Percentiles rank a stretch among this genome's conserved stretches.
Conservation (phyloP, 2,113 vertebrate species). For the Sphyrna mokarran region DNA sequence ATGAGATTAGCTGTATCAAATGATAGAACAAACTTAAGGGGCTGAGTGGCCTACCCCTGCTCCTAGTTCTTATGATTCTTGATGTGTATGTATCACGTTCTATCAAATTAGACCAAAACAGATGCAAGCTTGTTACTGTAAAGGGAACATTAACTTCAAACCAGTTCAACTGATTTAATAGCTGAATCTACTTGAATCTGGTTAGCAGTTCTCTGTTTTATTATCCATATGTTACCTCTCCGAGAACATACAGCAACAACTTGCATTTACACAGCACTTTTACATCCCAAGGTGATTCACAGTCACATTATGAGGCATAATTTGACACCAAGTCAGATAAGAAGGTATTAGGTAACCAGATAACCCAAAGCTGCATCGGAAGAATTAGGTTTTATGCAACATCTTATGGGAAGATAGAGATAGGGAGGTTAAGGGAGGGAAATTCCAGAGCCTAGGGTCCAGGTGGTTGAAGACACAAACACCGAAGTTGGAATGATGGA, state of each 20-base stretch:
- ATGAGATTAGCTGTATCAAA: too few relatives aligned
- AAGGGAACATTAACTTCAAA: background rate
- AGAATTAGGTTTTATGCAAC: background rate
- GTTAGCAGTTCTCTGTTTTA: background rate
- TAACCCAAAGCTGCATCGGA: background rate
- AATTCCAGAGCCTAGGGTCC: background rate
- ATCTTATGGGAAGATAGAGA: background rate
- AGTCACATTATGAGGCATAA: background rate
- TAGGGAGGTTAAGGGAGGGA: background rate
- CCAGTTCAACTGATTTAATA: background rate
- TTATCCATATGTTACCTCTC: too few relatives aligned
- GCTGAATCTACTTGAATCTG: background rate
- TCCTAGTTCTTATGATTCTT: too few relatives aligned
- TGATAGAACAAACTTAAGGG: too few relatives aligned
- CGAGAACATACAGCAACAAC: background rate
- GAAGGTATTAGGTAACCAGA: background rate
- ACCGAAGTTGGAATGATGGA: background rate
- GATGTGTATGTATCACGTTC: background rate
- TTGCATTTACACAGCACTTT: background rate
- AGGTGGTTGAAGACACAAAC: background rate
- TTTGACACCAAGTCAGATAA: background rate
- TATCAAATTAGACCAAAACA: constrained; percentile 7
- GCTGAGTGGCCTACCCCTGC: too few relatives aligned
- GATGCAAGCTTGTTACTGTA: background rate
- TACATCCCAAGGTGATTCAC: background rate